Base-by-base conservation (phyloP, 2,888 invertebrate genomes). In the Chalcosyrphus nemorum region DNA sequence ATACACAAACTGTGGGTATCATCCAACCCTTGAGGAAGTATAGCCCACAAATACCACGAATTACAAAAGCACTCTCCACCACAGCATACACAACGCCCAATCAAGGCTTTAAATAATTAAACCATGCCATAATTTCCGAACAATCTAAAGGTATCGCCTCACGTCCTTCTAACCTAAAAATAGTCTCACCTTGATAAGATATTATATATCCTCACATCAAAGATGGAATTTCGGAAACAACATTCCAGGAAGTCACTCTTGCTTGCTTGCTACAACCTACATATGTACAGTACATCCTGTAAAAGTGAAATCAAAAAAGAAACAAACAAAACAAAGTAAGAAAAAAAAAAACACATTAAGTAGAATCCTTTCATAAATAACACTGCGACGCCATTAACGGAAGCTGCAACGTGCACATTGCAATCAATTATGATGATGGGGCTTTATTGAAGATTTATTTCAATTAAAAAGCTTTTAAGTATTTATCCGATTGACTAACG, bases 391-490 rank as follows among this genome's bases (percentile, higher is more conserved):
- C 84, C 84, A 80, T 80, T 84, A 84, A 80, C 68, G 80, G 80
- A 71, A 84, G 80, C 78, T 84, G 84, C 84, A 84, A 59, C 84
- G 84, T 84, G 84, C 80, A 84, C 84, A 80, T 71, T 84, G 80
- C 84, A 84, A 84, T 84, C 84, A 84, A 84, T 84, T 84, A 84
- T 84, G 75, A 78, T 84, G 84, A 84, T 84, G 84, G 84, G 80
- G 84, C 84, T 84, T 84, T 84, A 84, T 84, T 84, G 85, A 80
- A 85, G 85, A 85, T 85, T 85, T 85, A 85, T 85, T 85, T 85
- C 85, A 85, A 85, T 85, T 85, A 85, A 85, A 85, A 85, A 85
- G 85, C 85, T 85, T 85, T 85, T 85, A 85, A 81, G 85, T 85
- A 85, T 85, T 85, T 85, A 85, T 85, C 85, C 85, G 85, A 85